These are phyloP conservation scores for Standfussiana lucernea DNA, from an alignment of 2,888 invertebrate species.

Conservation along the genomic window DNA sequence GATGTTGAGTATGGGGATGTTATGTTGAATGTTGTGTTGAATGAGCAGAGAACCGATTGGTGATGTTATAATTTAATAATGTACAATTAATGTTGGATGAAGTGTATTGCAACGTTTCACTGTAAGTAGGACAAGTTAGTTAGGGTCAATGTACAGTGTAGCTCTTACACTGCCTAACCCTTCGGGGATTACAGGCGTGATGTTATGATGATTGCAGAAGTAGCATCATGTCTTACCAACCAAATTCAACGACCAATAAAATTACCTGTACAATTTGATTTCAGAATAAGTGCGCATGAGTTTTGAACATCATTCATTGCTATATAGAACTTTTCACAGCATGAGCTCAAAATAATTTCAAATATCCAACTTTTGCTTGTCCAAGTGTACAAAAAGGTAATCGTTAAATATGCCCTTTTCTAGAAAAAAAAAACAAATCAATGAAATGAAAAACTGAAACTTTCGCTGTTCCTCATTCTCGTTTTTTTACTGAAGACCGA, in stretches of 20 bases:
- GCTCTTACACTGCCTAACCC: no score
- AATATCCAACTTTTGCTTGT: conserved; percentile 9
- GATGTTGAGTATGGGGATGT: no score
- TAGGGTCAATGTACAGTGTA: no score
- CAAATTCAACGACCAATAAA: neutral
- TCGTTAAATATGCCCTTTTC: neutral
- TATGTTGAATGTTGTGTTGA: no score
- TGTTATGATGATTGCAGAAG: neutral
- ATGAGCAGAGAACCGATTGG: no score
- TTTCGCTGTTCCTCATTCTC: neutral
- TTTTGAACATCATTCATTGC: conserved; percentile 25
- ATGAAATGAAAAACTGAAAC: neutral
- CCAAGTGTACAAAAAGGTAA: conserved; percentile 12
- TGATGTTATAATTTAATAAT: no score
- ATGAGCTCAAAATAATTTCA: conserved; percentile 31
- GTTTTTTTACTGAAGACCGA: neutral
- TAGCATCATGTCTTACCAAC: neutral
- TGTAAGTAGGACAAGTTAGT: no score
- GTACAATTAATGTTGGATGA: no score
- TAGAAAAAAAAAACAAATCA: neutral
- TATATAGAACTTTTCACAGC: conserved; percentile 26
- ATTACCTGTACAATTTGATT: conserved; percentile 19
- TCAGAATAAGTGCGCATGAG: conserved; percentile 13
- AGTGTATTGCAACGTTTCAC: no score
- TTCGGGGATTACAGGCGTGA: neutral